A percentile compares a stretch with the other conserved stretches of the same genome.
These are phyloP conservation scores for Spisula subtruncata DNA, from an alignment of 2,888 invertebrate genomes.

Conservation along the genomic window DNA sequence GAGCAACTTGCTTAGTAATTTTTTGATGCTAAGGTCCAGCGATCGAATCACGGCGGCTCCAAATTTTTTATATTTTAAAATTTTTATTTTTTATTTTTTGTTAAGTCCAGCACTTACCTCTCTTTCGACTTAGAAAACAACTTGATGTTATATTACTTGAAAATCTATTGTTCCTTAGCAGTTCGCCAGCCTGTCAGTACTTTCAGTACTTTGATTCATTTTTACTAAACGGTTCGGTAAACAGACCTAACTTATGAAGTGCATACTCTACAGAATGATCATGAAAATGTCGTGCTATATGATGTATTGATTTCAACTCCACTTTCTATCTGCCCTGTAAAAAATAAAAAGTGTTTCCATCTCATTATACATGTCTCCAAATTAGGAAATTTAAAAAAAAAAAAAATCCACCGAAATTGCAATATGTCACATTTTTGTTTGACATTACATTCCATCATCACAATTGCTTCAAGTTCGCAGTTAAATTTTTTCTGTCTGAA, in stretches of 20 bases:
- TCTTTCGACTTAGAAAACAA: too few relatives aligned
- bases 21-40: too few relatives aligned
- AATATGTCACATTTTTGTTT: too few relatives aligned
- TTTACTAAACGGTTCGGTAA: neutral
- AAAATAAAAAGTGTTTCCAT: neutral
- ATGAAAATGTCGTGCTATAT: neutral
- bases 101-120: too few relatives aligned
- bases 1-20: too few relatives aligned
- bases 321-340: neutral
- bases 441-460: too few relatives aligned
- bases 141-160: too few relatives aligned
- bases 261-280: neutral
- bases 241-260: neutral
- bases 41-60: too few relatives aligned
- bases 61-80: too few relatives aligned
- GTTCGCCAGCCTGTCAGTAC: neutral
- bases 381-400: neutral
- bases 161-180: neutral
- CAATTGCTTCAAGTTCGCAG: too few relatives aligned
- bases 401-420: neutral
- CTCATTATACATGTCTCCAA: neutral
- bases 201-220: neutral
- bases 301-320: constrained; percentile 5
- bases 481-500: too few relatives aligned
- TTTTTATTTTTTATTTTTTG: too few relatives aligned